These are phyloP conservation scores for Sinocyclocheilus rhinocerous DNA, from an alignment of 2,113 vertebrate genomes.

Conservation along the genomic window DNA sequence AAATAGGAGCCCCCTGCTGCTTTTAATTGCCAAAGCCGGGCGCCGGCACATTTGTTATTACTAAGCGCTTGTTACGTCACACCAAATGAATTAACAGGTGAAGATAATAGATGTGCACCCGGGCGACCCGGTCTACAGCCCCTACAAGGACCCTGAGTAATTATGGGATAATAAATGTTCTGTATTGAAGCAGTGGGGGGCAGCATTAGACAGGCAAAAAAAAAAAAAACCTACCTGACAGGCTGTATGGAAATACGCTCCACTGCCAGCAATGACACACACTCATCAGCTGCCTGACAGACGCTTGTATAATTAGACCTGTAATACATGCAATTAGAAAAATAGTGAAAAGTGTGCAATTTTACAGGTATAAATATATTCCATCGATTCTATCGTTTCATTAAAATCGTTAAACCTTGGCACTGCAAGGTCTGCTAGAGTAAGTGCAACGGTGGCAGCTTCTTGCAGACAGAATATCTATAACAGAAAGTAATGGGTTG, in stretches of 20 bases:
- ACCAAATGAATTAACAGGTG: constrained; percentile 95
- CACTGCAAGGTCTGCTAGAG: constrained; percentile 32
- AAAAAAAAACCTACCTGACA: constrained; percentile 65
- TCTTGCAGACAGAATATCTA: background rate
- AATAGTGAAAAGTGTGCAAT: constrained; percentile 76
- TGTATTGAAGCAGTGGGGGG: constrained; percentile 87
- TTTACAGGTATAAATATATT: constrained; percentile 73
- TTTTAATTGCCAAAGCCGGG: constrained; percentile 94
- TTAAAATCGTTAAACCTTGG: constrained; percentile 23
- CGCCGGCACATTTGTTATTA: constrained; percentile 90
- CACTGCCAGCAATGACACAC: constrained; percentile 79
- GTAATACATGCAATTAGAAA: constrained; percentile 78
- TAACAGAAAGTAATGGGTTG: constrained; percentile 47
- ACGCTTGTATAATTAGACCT: constrained; percentile 74
- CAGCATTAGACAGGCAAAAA: constrained; percentile 88
- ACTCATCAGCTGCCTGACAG: constrained; percentile 86
- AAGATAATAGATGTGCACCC: constrained; percentile 91
- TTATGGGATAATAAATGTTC: constrained; percentile 91
- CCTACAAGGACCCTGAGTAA: constrained; percentile 85
- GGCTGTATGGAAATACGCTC: constrained; percentile 76
- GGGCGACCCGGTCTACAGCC: constrained; percentile 80
- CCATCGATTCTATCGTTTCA: constrained; percentile 44
- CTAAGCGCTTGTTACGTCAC: constrained; percentile 89
- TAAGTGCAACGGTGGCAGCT: constrained; percentile 34
- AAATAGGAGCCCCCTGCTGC: constrained; percentile 89